Conservation (phyloP, 2,113 vertebrate genomes). For the Regulus satrapa region DNA sequence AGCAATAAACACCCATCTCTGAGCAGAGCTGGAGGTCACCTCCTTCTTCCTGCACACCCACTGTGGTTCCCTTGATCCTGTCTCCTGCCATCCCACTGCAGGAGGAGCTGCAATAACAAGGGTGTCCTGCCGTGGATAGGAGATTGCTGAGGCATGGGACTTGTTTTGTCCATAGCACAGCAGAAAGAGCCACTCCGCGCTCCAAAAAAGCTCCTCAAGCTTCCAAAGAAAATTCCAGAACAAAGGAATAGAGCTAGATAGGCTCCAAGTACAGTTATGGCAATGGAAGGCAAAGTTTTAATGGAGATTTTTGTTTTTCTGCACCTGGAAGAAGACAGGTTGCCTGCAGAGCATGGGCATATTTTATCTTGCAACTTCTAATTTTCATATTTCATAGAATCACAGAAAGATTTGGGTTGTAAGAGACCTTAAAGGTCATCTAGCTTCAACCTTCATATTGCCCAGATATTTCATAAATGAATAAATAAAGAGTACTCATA, state of each 20-base stretch:
- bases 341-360: neutral
- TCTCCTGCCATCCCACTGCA: neutral
- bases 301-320: neutral
- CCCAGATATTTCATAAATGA: neutral
- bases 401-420: neutral
- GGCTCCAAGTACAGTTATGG: neutral
- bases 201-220: neutral
- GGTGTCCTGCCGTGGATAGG: neutral
- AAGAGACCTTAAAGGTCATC: neutral
- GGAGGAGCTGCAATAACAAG: neutral
- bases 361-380: neutral
- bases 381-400: neutral
- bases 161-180: neutral
- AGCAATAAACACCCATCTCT: neutral
- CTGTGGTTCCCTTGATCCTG: neutral
- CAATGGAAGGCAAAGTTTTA: neutral
- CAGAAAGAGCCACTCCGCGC: neutral
- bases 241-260: neutral
- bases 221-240: neutral
- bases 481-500: neutral
- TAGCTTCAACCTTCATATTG: neutral
- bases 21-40: neutral
- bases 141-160: neutral
- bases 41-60: neutral
- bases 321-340: neutral